A percentile compares a stretch with the other conserved stretches of the same genome.
Conservation (phyloP, 2,888 invertebrate species). For the Hemistola chrysoprasaria region DNA sequence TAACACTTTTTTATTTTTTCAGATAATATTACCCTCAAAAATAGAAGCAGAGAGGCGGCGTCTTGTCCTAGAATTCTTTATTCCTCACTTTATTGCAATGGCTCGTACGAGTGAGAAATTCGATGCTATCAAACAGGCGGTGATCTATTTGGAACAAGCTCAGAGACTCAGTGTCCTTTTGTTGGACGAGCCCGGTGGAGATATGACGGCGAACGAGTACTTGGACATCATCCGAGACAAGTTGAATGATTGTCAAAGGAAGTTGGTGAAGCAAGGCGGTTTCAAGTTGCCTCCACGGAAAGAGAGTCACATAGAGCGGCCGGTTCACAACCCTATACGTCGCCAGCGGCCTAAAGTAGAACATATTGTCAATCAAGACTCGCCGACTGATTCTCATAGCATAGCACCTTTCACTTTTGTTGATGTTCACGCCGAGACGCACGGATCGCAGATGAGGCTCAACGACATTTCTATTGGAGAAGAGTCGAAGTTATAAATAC, state of each 20-base stretch:
- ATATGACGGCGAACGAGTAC: constrained; percentile 78
- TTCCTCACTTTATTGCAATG: constrained; percentile 87
- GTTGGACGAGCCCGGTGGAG: constrained; percentile 80
- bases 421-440: constrained; percentile 58
- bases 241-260: constrained; percentile 70
- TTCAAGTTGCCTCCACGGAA: constrained; percentile 63
- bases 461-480: constrained; percentile 45
- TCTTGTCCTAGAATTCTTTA: constrained; percentile 86
- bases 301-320: constrained; percentile 51
- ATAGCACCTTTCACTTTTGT: constrained; percentile 62
- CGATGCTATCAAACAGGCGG: constrained; percentile 82
- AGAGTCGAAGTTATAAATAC: constrained; percentile 64
- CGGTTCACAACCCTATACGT: constrained; percentile 39
- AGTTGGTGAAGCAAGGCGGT: constrained; percentile 63
- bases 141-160: constrained; percentile 87
- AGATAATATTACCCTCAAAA: constrained; percentile 66
- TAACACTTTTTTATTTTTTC: constrained; percentile 37
- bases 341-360: constrained; percentile 59
- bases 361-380: constrained; percentile 56
- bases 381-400: constrained; percentile 52
- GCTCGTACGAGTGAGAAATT: constrained; percentile 84
- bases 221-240: constrained; percentile 78
- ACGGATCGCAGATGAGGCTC: constrained; percentile 39
- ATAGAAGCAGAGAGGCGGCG: constrained; percentile 83
- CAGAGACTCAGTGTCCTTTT: constrained; percentile 84